Base-by-base conservation (phyloP, 2,797 vertebrate species). In the Myotis vivesi region DNA sequence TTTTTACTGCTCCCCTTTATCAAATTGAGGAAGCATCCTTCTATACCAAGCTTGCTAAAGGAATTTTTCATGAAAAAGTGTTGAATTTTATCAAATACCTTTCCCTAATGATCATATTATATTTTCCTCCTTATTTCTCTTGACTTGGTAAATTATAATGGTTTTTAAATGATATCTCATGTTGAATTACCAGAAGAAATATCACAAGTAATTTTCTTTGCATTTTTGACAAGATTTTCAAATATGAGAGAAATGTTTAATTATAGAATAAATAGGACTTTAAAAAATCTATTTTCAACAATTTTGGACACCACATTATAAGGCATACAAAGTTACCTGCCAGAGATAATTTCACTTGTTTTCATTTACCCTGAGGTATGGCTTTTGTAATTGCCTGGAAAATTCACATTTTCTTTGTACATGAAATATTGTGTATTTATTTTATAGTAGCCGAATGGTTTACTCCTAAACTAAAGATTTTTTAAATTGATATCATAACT, bases 131-230 rank as follows among this genome's bases (percentile, higher is more conserved):
- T 71, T 92, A 84, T 28, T 62, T 62, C n/a, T 66, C 1, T 9
- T 87, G 69, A 87, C n/a, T 62, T 51, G 8, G 7, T 4, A 82
- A 80, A 72, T 59, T 71, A 51, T 15, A 59, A 10, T 6, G 3
- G 44, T 75, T 82, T 91, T 91, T 92, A 2, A 85, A 84, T 79
- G 11, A 82, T 49, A 59, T 85, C 17, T 73, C 33, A 69, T 38
- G 23, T 82, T 94, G 15, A 81, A 82, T 77, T 66, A 23, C n/a
- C 38, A 88, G n/a, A 89, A 83, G 82, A 59, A 86, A 57, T 51
- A 86, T 9, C 49, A 12, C 17, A 86, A 80, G 44, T 57, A 62
- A 33, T 88, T 92, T 89, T 82, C 20, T 85, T 73, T 46, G 22
- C n/a, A 90, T 77, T 90, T 91, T 84, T 44, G 28, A 62, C 6